Evolutionary conservation across 2,888 invertebrate genomes (phyloP).

Genomic region (Chymomyza caudatula): DNA sequence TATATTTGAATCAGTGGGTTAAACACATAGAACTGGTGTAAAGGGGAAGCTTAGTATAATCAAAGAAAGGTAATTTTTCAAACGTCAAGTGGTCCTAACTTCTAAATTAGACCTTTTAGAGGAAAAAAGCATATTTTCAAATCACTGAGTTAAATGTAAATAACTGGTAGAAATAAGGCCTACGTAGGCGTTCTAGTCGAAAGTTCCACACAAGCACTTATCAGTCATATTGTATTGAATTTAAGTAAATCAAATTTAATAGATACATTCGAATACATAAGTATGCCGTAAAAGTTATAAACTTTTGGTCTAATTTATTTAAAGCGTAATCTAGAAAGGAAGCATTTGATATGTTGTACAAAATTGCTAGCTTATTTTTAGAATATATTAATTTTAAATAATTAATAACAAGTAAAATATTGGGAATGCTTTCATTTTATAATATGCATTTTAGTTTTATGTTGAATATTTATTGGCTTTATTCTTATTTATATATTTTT

Average conservation of each 20-base stretch:
- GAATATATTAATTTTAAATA: constrained; percentile 59
- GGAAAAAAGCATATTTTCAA: too few species aligned
- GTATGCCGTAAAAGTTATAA: constrained; percentile 19
- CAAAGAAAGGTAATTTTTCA: too few species aligned
- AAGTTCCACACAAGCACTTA: too few species aligned
- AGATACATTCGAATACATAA: constrained; percentile 24
- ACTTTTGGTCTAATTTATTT: constrained; percentile 9
- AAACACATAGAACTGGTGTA: too few species aligned
- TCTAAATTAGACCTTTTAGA: too few species aligned
- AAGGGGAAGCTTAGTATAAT: too few species aligned
- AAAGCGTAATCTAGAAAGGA: constrained; percentile 57
- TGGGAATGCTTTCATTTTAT: constrained; percentile 14
- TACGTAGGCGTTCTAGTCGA: too few species aligned
- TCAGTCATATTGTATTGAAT: background rate
- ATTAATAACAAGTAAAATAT: constrained; percentile 60
- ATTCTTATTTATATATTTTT: constrained; percentile 22
- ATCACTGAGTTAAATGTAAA: too few species aligned
- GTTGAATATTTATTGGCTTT: constrained; percentile 26
- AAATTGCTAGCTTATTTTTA: constrained; percentile 43
- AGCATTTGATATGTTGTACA: constrained; percentile 77
- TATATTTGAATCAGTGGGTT: too few species aligned
- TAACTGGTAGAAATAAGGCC: too few species aligned
- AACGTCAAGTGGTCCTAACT: too few species aligned
- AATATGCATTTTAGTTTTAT: constrained; percentile 19
- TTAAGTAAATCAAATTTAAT: background rate